Percentiles rank a stretch among this genome's conserved stretches.
phyloP scores from a whole-genome alignment of 2,888 invertebrate genomes.

The Adelphocoris suturalis region DNA sequence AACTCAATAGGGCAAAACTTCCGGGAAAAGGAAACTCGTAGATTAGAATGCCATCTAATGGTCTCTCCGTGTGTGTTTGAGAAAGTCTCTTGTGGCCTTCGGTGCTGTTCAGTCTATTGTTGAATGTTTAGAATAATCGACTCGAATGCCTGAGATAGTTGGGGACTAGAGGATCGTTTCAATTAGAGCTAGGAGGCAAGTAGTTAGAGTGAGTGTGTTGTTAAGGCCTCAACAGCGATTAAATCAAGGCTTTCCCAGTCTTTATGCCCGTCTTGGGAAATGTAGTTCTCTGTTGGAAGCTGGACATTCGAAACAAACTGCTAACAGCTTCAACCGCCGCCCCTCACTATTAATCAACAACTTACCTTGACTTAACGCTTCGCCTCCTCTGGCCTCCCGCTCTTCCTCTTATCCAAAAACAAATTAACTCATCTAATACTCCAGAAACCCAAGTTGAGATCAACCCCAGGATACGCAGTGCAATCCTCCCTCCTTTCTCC shows the following conservation, averaged over 20 bases:
- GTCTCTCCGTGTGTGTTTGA: conserved; percentile 10
- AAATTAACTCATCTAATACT: conserved; percentile 69
- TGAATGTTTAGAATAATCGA: conserved; percentile 68
- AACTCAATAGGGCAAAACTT: neutral
- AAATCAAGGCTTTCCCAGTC: conserved; percentile 72
- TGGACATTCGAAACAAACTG: conserved; percentile 70
- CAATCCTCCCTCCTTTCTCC: conserved; percentile 38
- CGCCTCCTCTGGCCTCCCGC: conserved; percentile 58
- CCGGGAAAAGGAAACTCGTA: neutral
- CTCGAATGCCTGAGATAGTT: conserved; percentile 67
- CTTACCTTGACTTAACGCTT: conserved; percentile 67
- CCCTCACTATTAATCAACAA: conserved; percentile 69
- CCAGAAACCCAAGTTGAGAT: conserved; percentile 63
- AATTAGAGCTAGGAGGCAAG: conserved; percentile 69
- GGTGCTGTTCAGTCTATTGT: conserved; percentile 48
- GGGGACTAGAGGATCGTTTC: conserved; percentile 68
- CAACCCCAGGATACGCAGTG: conserved; percentile 51
- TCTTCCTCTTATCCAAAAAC: conserved; percentile 68
- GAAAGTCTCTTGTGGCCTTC: conserved; percentile 48
- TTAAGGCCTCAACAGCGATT: conserved; percentile 70
- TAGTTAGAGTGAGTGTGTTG: conserved; percentile 68
- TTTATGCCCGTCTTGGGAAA: conserved; percentile 72
- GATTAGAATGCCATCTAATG: conserved; percentile 28
- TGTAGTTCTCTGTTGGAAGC: conserved; percentile 70
- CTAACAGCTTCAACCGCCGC: conserved; percentile 69